These are phyloP conservation scores for Hemitrygon akajei DNA, from an alignment of 2,797 vertebrate species.

Conservation along the genomic window DNA sequence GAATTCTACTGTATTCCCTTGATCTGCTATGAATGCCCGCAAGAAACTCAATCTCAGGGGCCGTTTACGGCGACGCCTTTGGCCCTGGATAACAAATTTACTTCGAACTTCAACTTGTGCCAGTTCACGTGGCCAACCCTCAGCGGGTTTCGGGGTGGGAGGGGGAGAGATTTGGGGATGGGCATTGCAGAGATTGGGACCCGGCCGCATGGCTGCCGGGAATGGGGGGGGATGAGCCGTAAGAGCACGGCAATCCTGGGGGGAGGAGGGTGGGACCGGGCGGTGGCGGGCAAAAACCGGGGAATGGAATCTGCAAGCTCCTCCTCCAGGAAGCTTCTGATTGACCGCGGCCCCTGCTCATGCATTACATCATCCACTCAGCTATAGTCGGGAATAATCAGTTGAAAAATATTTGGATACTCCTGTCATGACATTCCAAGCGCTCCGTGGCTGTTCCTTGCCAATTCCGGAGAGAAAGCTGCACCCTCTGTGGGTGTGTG, in stretches of 20 bases:
- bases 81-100: too few species aligned
- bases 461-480: neutral
- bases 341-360: too few species aligned
- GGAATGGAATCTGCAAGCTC: neutral
- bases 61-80: too few species aligned
- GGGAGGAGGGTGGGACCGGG: neutral
- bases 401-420: neutral
- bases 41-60: too few species aligned
- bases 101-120: too few species aligned
- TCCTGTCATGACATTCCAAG: neutral
- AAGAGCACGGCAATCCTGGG: neutral
- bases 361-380: neutral
- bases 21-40: too few species aligned
- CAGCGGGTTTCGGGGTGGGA: too few species aligned
- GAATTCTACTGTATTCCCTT: too few species aligned
- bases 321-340: neutral
- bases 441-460: neutral
- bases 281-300: too few species aligned
- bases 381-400: neutral
- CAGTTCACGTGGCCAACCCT: too few species aligned
- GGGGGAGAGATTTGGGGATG: neutral
- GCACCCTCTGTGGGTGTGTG: neutral
- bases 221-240: too few species aligned
- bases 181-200: neutral
- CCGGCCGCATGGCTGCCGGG: too few species aligned